phyloP scores from a whole-genome alignment of 2,888 invertebrate genomes.

The Anticlea derivata region DNA sequence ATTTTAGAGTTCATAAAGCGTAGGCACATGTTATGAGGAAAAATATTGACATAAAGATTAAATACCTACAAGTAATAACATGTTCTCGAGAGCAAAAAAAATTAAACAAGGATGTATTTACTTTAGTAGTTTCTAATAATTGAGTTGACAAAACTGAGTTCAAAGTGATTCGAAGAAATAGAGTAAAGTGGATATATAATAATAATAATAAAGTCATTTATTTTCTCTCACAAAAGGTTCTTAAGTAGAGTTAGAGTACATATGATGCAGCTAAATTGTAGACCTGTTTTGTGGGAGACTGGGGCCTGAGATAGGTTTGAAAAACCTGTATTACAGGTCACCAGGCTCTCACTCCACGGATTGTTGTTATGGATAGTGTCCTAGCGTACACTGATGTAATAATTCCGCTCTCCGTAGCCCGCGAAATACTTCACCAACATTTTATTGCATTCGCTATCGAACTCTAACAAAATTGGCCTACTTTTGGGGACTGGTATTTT shows the following conservation, averaged over 20 bases:
- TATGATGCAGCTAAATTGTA: no score
- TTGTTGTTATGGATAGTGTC: no score
- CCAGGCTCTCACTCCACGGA: no score
- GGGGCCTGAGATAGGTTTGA: no score
- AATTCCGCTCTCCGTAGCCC: constrained; percentile 25
- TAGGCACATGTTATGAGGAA: constrained; percentile 1
- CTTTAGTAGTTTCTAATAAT: neutral
- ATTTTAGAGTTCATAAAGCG: constrained; percentile 21
- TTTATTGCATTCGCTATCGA: constrained; percentile 37
- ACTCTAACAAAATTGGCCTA: neutral
- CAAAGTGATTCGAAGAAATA: constrained; percentile 4
- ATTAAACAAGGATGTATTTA: neutral
- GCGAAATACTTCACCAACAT: constrained; percentile 35
- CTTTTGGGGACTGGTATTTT: no score
- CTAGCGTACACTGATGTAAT: constrained; percentile 33
- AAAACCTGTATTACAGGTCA: no score
- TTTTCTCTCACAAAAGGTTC: no score
- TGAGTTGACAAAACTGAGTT: no score
- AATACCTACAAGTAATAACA: constrained; percentile 5
- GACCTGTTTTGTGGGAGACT: no score
- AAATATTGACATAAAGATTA: constrained; percentile 2
- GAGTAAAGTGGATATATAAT: no score
- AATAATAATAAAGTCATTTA: no score
- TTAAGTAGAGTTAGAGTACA: no score
- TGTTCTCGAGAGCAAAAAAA: constrained; percentile 1